These are phyloP conservation scores for Leptinotarsa defecta DNA, from an alignment of 1,140 invertebrate species.

Conservation along the genomic window DNA sequence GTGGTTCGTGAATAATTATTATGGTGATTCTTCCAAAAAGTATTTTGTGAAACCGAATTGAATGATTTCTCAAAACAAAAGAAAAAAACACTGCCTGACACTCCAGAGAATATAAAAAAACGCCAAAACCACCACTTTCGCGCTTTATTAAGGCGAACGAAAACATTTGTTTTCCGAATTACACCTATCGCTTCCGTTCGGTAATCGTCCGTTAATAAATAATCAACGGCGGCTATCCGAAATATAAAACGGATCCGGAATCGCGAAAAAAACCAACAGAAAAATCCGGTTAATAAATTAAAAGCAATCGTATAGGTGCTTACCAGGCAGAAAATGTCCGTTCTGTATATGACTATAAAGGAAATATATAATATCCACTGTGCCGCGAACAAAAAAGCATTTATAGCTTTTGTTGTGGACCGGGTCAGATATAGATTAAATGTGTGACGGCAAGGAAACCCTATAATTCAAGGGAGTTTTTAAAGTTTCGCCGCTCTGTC, in stretches of 20 bases:
- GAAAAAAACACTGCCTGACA: too few species aligned
- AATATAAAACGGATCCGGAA: neutral
- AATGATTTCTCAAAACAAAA: too few species aligned
- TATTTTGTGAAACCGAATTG: too few species aligned
- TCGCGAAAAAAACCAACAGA: neutral
- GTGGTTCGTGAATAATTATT: too few species aligned
- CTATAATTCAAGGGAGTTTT: neutral
- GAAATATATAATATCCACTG: neutral
- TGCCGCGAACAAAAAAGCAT: neutral
- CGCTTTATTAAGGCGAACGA: neutral
- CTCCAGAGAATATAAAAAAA: too few species aligned
- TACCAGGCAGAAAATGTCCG: neutral
- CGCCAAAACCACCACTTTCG: too few species aligned
- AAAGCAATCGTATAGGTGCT: conserved; percentile 3
- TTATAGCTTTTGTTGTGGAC: conserved; percentile 1
- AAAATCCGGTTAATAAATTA: conserved; percentile 1
- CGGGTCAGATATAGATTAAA: conserved; percentile 2
- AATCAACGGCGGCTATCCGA: neutral
- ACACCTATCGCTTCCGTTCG: neutral
- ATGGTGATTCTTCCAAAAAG: too few species aligned
- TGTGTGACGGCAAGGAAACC: conserved; percentile 1
- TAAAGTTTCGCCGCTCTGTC: neutral
- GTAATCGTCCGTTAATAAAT: conserved; percentile 6
- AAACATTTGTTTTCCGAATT: neutral
- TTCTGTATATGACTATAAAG: neutral